phyloP scores from a whole-genome alignment of 1,140 invertebrate genomes.

The Ips nitidus region DNA sequence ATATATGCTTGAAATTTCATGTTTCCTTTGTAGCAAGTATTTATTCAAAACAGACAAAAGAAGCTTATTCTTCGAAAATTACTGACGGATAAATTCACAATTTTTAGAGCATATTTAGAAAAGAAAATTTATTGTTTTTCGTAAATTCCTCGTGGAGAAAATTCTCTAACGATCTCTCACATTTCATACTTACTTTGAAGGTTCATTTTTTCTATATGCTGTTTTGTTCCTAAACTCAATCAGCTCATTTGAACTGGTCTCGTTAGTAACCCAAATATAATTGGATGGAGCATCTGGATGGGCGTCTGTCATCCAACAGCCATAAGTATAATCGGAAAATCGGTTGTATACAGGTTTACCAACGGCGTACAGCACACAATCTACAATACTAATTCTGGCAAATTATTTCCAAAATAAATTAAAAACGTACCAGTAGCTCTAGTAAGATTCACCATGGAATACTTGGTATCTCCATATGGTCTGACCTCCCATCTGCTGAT shows the following conservation, averaged over 20 bases:
- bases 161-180: no score
- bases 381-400: conserved; percentile 54
- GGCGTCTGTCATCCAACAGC: conserved; percentile 85
- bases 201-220: conserved; percentile 61
- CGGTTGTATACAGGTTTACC: conserved; percentile 90
- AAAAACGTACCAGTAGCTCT: conserved; percentile 56
- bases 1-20: no score
- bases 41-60: no score
- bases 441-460: conserved; percentile 60
- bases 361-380: conserved; percentile 84
- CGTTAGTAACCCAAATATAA: conserved; percentile 82
- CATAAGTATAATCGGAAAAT: conserved; percentile 71
- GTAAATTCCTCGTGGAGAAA: no score
- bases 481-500: conserved; percentile 60
- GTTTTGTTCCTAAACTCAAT: conserved; percentile 78
- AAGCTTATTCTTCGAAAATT: no score
- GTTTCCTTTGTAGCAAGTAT: no score
- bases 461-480: conserved; percentile 52
- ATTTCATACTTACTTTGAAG: conserved; percentile 47
- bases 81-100: no score
- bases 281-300: conserved; percentile 60
- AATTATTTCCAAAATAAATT: neutral
- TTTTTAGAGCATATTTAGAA: no score
- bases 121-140: no score
- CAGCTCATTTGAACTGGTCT: conserved; percentile 69